Evolutionary conservation across 2,113 vertebrate genomes (phyloP).

Genomic region (Bubalus kerabau): DNA sequence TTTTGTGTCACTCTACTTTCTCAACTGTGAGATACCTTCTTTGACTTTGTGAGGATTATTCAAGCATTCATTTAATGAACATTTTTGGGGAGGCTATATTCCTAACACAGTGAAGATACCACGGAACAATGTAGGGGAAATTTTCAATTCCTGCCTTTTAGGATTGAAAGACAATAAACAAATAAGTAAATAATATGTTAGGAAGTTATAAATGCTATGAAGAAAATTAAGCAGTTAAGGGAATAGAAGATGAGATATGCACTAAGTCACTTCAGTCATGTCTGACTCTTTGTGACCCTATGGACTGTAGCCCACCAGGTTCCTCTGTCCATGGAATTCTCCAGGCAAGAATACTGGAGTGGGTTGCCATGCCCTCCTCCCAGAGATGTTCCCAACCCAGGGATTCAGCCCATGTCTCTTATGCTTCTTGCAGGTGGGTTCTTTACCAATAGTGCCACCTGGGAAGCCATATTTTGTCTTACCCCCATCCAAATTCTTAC

Average conservation of each 20-base stretch:
- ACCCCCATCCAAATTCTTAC: slow-evolving; percentile 21
- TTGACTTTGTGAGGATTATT: not conserved
- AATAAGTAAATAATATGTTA: not conserved
- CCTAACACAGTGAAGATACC: not conserved
- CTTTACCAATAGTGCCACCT: not conserved
- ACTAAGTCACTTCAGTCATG: not conserved
- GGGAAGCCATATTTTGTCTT: slow-evolving; percentile 28
- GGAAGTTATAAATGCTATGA: not conserved
- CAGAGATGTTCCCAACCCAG: not conserved
- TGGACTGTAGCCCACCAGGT: not conserved
- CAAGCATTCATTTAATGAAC: not conserved
- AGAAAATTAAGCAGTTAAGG: not conserved
- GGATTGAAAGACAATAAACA: not conserved
- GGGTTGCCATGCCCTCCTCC: not conserved
- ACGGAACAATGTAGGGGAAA: not conserved
- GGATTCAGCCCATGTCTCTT: not conserved
- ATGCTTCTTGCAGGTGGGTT: not conserved
- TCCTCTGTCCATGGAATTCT: not conserved
- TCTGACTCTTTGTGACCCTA: not conserved
- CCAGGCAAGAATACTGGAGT: not conserved
- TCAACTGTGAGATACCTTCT: not conserved
- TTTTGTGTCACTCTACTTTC: not conserved
- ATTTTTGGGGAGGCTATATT: not conserved
- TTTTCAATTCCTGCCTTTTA: not conserved
- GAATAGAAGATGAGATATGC: not conserved